These are phyloP conservation scores for Peucedramus taeniatus DNA, from an alignment of 2,113 vertebrate species.

Conservation along the genomic window DNA sequence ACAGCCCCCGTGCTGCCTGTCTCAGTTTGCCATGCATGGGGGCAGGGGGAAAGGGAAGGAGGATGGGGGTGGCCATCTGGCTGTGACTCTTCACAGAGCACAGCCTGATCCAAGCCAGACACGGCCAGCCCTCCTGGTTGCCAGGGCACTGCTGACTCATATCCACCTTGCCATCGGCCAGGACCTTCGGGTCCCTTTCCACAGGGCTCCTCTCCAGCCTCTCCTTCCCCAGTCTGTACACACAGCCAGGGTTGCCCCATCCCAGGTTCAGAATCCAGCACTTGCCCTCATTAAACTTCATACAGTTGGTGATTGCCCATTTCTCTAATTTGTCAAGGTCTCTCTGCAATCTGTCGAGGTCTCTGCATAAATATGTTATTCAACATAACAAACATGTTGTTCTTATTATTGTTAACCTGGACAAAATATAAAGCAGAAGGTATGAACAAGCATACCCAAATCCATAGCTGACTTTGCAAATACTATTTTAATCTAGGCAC, in stretches of 20 bases:
- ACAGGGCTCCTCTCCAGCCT: not conserved
- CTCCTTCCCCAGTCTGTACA: not conserved
- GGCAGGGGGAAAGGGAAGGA: not conserved
- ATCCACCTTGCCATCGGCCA: not conserved
- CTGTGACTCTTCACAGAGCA: not conserved
- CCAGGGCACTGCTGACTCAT: not conserved
- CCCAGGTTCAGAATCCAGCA: not conserved
- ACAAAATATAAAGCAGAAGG: not conserved
- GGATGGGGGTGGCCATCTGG: not conserved
- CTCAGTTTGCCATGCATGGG: not conserved
- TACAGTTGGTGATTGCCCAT: not conserved
- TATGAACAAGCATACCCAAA: not conserved
- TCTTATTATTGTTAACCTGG: not conserved
- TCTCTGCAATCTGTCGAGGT: not conserved
- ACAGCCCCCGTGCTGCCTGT: not conserved
- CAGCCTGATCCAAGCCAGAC: not conserved
- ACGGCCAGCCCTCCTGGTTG: accelerated
- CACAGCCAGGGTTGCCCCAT: not conserved
- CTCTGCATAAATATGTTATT: not conserved
- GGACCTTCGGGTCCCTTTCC: not conserved
- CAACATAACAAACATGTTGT: not conserved
- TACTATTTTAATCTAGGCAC: not conserved
- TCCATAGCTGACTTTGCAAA: not conserved
- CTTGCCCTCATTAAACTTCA: not conserved
- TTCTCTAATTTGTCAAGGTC: not conserved